Base-by-base conservation (phyloP, 2,888 invertebrate genomes). In the Eubasilissa splendida region DNA sequence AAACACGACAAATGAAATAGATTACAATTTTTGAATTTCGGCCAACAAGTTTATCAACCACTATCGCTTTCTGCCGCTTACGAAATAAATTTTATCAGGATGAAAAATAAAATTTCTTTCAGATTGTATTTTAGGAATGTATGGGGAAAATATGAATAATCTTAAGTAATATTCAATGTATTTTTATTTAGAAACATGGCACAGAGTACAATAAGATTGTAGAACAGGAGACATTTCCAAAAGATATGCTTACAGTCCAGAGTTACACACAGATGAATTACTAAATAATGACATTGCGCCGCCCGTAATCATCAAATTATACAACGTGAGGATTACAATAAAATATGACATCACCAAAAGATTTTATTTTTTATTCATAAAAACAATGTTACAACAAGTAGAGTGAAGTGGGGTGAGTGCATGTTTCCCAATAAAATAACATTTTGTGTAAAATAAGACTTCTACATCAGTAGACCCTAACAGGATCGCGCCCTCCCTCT, bases 171-270 rank as follows among this genome's bases (percentile, higher is more conserved):
- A 80, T 82, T 80, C 75, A 80, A 80, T 82, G 80, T 82, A 80
- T 78, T 82, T 79, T 82, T 82, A 82, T 80, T 80, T 74, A 74
- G 77, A 82, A 82, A 80, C 82, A 80, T 80, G 80, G 80, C 77
- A 82, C 80, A 75, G 74, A 53, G 60, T 78, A 73, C 71, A 78
- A 73, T 65, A 73, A 59, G 73, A 78, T 54, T 70, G 77, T 73
- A 42, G 22, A 73, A 73, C 73, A 70, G 11, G 53, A 11, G 14
- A 63, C 63, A 63, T 33, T 33, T 63, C 33, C 11, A 33, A 12
- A 33, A 33, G 33, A 63, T 33, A 12, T 33, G 42, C 5, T 63
- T 33, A 63, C 63, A 63, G 42, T 22, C 33, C 63, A 33, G 63
- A 63, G 42, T 63, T 63, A 63, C 22, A 63, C 31, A 12, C 31